Evolutionary conservation across 2,797 vertebrate genomes (phyloP).

Genomic region (Morelia viridis): DNA sequence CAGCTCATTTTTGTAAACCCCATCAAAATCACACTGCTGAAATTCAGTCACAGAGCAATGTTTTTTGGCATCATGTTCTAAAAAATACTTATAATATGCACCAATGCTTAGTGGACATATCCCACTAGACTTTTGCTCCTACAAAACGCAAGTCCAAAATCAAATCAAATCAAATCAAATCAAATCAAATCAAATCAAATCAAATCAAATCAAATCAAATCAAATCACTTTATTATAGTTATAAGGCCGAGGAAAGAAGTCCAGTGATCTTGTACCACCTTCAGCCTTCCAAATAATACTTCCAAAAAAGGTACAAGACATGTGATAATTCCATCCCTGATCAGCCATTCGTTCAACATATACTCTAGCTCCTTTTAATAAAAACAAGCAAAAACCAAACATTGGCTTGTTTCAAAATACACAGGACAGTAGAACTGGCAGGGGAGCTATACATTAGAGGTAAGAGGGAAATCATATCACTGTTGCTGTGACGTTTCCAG

Average conservation of each 20-base stretch:
- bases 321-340: background rate
- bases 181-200: background rate
- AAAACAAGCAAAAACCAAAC: background rate
- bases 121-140: background rate
- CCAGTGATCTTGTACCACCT: background rate
- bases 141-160: background rate
- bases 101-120: background rate
- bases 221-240: background rate
- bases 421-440: background rate
- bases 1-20: too few species aligned
- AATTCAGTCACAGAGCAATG: background rate
- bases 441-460: background rate
- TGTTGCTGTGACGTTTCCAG: constrained; percentile 50
- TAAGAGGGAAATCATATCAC: background rate
- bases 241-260: background rate
- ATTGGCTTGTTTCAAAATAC: background rate
- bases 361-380: background rate
- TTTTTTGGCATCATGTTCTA: background rate
- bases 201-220: background rate
- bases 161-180: background rate
- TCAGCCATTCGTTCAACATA: background rate
- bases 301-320: background rate
- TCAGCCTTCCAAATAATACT: background rate
- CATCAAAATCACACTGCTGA: background rate
- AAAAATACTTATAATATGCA: background rate